Evolutionary conservation across 2,797 vertebrate species (phyloP).

Genomic region (Hydrophis major): DNA sequence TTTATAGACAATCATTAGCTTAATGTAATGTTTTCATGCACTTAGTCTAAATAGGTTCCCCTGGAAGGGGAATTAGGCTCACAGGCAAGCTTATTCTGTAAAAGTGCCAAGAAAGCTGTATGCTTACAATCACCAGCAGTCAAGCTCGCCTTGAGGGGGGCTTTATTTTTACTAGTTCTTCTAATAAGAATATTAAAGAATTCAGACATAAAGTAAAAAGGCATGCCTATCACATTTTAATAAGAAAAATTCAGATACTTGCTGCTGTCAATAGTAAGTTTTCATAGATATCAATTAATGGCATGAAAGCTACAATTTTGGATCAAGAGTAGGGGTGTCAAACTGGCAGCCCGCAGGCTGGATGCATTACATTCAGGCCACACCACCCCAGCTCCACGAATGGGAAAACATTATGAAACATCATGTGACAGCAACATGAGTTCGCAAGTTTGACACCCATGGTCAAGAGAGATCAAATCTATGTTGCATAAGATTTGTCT

Average conservation of each 20-base stretch:
- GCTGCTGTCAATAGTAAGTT: not conserved
- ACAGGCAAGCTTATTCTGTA: not conserved
- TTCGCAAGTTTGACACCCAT: rapidly evolving
- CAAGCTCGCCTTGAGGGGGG: not conserved
- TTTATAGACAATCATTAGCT: not conserved
- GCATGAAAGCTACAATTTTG: not conserved
- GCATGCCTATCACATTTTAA: not conserved
- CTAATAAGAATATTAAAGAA: not conserved
- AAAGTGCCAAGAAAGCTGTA: not conserved
- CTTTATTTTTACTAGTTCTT: not conserved
- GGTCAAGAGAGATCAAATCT: not conserved
- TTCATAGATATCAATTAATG: not conserved
- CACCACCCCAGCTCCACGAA: rapidly evolving
- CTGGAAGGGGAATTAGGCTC: not conserved
- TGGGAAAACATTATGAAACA: too few relatives aligned
- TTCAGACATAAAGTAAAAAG: not conserved
- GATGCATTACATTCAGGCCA: too few relatives aligned
- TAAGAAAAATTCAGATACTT: conserved; percentile 9
- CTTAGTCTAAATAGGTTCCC: not conserved
- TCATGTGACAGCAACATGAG: too few relatives aligned
- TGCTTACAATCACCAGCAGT: not conserved
- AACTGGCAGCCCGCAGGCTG: too few relatives aligned
- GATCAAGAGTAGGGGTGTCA: not conserved
- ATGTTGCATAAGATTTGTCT: not conserved
- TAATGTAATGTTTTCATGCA: not conserved